A percentile compares a stretch with the other conserved stretches of the same genome.
Conservation (phyloP, 1,140 invertebrate genomes). For the Pseudoatta argentina region DNA sequence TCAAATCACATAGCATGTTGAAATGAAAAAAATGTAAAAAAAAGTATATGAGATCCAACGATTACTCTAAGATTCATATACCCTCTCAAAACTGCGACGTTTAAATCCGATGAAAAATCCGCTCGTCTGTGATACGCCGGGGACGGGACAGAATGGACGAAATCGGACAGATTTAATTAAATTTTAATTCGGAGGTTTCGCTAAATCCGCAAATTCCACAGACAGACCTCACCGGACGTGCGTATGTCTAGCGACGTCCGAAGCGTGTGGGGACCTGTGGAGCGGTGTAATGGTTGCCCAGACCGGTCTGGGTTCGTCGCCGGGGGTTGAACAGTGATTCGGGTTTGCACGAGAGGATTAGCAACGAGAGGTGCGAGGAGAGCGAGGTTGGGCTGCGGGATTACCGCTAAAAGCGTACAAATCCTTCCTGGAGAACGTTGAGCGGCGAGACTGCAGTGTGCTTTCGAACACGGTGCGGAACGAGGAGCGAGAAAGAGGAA, state of each 20-base stretch:
- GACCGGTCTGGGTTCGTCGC: constrained; percentile 36
- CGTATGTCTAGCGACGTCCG: constrained; percentile 56
- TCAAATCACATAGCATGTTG: background rate
- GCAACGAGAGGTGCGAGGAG: constrained; percentile 54
- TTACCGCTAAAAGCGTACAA: constrained; percentile 83
- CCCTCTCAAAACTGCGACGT: background rate
- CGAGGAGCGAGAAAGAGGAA: constrained; percentile 53
- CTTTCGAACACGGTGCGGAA: constrained; percentile 19
- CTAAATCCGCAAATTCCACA: constrained; percentile 80
- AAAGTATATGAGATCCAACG: background rate
- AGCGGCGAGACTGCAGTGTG: constrained; percentile 34
- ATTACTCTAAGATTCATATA: constrained; percentile 18
- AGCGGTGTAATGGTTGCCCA: constrained; percentile 25
- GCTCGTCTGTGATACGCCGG: constrained; percentile 27
- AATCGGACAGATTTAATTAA: constrained; percentile 81
- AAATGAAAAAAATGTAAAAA: background rate
- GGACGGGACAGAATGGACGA: background rate
- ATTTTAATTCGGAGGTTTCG: constrained; percentile 81
- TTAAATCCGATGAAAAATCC: constrained; percentile 57
- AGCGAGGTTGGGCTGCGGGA: constrained; percentile 67
- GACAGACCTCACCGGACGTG: constrained; percentile 37
- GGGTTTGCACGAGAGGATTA: constrained; percentile 56
- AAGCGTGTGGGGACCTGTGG: constrained; percentile 8
- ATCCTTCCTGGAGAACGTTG: constrained; percentile 74
- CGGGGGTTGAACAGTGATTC: constrained; percentile 71